Conservation (phyloP, 2,888 invertebrate species). For the Cerceris rybyensis region DNA sequence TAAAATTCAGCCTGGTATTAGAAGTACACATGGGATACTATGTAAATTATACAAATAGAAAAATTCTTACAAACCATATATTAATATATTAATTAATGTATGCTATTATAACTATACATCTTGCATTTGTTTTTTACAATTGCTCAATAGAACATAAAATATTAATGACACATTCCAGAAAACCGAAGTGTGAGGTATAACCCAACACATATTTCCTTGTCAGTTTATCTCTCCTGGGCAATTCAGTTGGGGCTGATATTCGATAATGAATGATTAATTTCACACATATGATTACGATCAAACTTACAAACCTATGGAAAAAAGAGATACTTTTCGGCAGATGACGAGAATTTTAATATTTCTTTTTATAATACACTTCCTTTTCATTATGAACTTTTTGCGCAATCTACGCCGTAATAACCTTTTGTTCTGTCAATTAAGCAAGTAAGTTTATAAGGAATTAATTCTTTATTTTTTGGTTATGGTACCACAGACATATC, state of each 20-base stretch:
- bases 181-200: conserved; percentile 59
- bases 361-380: background rate
- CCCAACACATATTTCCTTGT: conserved; percentile 33
- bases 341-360: conserved; percentile 1
- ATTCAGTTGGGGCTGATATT: conserved; percentile 4
- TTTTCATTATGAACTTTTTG: conserved; percentile 23
- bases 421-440: conserved; percentile 16
- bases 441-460: conserved; percentile 21
- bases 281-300: background rate
- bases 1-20: conserved; percentile 63
- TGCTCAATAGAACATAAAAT: conserved; percentile 44
- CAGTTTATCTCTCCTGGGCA: background rate
- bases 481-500: conserved; percentile 46
- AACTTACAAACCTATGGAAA: conserved; percentile 23
- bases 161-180: conserved; percentile 38
- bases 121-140: conserved; percentile 50
- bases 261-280: background rate
- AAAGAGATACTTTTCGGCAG: conserved; percentile 10
- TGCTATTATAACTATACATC: conserved; percentile 30
- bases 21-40: conserved; percentile 45
- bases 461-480: conserved; percentile 26
- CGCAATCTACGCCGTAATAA: conserved; percentile 17
- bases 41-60: conserved; percentile 66
- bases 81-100: conserved; percentile 64
- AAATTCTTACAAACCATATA: conserved; percentile 62